A percentile compares a stretch with the other conserved stretches of the same genome.
These are phyloP conservation scores for Steatocranus sp. DNA, from an alignment of 2,797 vertebrate species.

Conservation along the genomic window DNA sequence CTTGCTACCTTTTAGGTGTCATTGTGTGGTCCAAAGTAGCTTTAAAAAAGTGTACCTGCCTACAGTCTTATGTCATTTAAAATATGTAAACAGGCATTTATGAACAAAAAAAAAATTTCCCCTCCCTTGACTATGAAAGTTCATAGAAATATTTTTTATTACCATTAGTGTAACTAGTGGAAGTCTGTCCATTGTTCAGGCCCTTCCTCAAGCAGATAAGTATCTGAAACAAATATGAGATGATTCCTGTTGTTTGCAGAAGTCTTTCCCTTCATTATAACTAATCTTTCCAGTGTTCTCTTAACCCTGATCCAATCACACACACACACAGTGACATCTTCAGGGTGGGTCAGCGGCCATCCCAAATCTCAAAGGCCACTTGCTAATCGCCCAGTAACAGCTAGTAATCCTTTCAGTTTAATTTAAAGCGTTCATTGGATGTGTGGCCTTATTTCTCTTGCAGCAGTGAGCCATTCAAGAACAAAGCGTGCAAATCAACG, in stretches of 20 bases:
- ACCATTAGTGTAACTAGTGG: background rate
- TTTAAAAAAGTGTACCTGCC: background rate
- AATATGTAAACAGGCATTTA: background rate
- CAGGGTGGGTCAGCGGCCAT: background rate
- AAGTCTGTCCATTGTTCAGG: slow-evolving; percentile 24
- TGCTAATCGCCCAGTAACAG: background rate
- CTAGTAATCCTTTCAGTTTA: background rate
- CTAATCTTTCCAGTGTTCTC: slow-evolving; percentile 1
- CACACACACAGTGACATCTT: background rate
- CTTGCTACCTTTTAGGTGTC: background rate
- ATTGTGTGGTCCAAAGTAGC: background rate
- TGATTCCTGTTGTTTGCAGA: slow-evolving; percentile 23
- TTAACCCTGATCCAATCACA: background rate
- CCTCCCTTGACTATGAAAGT: background rate
- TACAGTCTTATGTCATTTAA: background rate
- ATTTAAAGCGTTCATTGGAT: background rate
- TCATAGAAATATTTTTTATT: background rate
- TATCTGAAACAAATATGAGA: slow-evolving; percentile 29
- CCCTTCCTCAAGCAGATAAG: slow-evolving; percentile 12
- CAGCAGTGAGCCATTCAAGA: background rate
- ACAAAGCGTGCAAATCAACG: background rate
- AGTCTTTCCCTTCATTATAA: background rate
- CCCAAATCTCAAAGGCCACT: background rate
- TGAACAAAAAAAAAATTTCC: background rate
- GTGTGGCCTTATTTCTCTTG: background rate